A percentile compares a stretch with the other conserved stretches of the same genome.
Conservation (phyloP, 1,140 invertebrate species). For the Orchestia grillus region DNA sequence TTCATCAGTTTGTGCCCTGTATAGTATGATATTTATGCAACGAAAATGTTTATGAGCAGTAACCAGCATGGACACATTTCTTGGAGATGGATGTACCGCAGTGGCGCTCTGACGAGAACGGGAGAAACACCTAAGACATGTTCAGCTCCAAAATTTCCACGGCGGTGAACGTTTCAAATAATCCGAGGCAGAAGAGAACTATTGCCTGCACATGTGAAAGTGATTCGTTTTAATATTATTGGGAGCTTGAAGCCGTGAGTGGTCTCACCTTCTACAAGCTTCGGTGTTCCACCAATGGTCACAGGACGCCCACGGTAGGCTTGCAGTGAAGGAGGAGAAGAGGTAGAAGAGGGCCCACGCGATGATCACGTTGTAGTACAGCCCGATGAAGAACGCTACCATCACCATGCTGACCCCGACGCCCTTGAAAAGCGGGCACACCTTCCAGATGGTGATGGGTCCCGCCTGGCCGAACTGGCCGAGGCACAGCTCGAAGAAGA, state of each 20-base stretch:
- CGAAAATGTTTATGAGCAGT: too few relatives aligned
- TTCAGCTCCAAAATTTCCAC: not conserved
- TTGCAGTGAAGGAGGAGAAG: conserved; percentile 79
- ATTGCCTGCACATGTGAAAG: too few relatives aligned
- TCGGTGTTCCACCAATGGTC: conserved; percentile 81
- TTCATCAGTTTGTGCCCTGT: too few relatives aligned
- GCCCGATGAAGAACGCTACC: conserved; percentile 85
- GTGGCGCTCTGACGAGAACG: too few relatives aligned
- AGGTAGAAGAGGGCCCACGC: conserved; percentile 89
- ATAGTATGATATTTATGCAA: too few relatives aligned
- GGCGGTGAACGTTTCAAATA: not conserved
- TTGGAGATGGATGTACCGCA: too few relatives aligned
- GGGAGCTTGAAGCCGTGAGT: not conserved
- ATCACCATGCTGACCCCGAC: conserved; percentile 88
- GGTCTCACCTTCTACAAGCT: conserved; percentile 63
- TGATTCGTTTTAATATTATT: too few relatives aligned
- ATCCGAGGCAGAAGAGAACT: not conserved
- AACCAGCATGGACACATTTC: too few relatives aligned
- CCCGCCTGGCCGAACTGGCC: conserved; percentile 82
- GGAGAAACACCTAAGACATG: not conserved
- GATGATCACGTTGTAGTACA: conserved; percentile 89
- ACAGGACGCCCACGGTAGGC: conserved; percentile 84
- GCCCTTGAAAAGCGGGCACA: conserved; percentile 75
- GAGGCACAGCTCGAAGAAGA: conserved; percentile 88
- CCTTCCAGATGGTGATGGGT: conserved; percentile 75